These are phyloP conservation scores for Vicugna pacos DNA, from an alignment of 2,113 vertebrate species.

Conservation along the genomic window DNA sequence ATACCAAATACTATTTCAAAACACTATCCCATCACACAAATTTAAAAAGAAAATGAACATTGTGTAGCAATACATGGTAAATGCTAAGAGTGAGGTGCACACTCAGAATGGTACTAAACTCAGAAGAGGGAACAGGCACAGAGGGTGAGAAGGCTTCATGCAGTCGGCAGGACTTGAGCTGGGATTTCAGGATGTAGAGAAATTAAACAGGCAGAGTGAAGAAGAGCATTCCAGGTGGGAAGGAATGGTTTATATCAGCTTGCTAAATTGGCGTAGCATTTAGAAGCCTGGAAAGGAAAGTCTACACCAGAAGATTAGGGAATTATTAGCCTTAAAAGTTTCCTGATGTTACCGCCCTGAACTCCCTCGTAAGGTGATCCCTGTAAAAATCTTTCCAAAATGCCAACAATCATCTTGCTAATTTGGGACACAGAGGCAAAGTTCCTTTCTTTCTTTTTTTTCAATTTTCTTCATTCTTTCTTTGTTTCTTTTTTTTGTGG, in stretches of 20 bases:
- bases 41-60: background rate
- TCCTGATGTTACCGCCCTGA: background rate
- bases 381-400: slow-evolving; percentile 36
- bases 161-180: background rate
- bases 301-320: background rate
- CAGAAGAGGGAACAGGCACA: background rate
- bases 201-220: background rate
- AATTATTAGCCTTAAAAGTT: background rate
- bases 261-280: background rate
- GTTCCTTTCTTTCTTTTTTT: too few species aligned
- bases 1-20: background rate
- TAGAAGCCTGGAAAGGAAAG: slow-evolving; percentile 6
- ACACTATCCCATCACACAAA: background rate
- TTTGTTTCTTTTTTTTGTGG: too few species aligned
- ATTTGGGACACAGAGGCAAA: background rate
- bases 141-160: background rate
- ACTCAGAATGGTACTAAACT: background rate
- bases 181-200: background rate
- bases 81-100: background rate
- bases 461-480: too few species aligned
- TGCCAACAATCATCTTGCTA: background rate
- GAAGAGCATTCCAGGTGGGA: background rate
- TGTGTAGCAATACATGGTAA: background rate
- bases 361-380: slow-evolving; percentile 17
- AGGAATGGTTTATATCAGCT: background rate